These are phyloP conservation scores for Sceliomorpha sp. DNA, from an alignment of 2,888 invertebrate species.

Conservation along the genomic window DNA sequence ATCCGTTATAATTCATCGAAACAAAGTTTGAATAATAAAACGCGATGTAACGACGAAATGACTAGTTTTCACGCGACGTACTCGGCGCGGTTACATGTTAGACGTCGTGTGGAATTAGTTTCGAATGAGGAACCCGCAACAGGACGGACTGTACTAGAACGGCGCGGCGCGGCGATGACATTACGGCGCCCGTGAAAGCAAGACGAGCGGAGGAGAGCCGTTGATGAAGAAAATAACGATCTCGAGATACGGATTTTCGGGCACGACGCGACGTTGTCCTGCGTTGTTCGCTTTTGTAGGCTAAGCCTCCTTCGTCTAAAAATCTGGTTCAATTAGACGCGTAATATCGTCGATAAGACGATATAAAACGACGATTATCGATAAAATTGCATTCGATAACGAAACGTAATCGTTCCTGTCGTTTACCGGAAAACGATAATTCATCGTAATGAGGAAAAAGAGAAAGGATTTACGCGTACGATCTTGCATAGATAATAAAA, in stretches of 20 bases:
- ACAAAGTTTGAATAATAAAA: conserved; percentile 48
- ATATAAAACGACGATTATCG: too few species aligned
- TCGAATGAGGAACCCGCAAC: conserved; percentile 48
- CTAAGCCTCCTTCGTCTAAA: too few species aligned
- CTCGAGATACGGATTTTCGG: conserved; percentile 38
- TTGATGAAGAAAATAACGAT: conserved; percentile 43
- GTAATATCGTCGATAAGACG: too few species aligned
- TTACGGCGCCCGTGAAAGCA: conserved; percentile 54
- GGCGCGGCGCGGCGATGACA: conserved; percentile 44
- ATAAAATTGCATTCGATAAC: too few species aligned
- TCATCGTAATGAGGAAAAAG: not conserved
- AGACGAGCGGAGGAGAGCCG: conserved; percentile 49
- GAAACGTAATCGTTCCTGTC: too few species aligned
- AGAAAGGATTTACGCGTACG: conserved; percentile 19
- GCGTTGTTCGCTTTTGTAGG: too few species aligned
- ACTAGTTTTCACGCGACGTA: conserved; percentile 48
- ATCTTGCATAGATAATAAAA: conserved; percentile 35
- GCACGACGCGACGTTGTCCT: too few species aligned
- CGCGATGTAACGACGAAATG: conserved; percentile 42
- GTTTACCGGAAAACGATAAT: too few species aligned
- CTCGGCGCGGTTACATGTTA: conserved; percentile 40
- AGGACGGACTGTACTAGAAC: conserved; percentile 41
- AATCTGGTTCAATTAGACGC: too few species aligned
- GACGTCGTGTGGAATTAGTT: conserved; percentile 35
- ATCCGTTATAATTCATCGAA: conserved; percentile 39